A percentile compares a stretch with the other conserved stretches of the same genome.
Evolutionary conservation across 2,113 vertebrate species (phyloP).

Genomic region (Pristiophorus japonicus): DNA sequence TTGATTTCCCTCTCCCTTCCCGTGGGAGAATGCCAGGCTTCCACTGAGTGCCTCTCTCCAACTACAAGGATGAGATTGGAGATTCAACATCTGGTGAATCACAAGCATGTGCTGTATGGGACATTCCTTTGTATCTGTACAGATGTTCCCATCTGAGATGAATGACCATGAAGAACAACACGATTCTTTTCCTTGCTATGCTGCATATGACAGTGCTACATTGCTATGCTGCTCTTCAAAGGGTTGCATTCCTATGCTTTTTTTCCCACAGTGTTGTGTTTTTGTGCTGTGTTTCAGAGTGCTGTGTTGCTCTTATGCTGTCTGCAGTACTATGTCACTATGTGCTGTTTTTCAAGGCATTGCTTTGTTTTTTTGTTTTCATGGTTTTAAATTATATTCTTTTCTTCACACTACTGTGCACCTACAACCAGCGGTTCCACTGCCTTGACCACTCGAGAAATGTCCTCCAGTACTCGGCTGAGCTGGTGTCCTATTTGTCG

Average conservation of each 20-base stretch:
- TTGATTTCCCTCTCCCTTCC: not conserved
- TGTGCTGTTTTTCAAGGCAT: not conserved
- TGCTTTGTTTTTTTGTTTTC: not conserved
- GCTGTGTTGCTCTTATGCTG: not conserved
- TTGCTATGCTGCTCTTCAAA: not conserved
- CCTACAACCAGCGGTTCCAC: too few relatives aligned
- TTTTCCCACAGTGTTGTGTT: not conserved
- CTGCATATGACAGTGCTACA: not conserved
- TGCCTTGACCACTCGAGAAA: too few relatives aligned
- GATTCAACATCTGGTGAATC: slow-evolving; percentile 18
- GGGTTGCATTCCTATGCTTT: not conserved
- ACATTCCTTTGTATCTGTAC: not conserved
- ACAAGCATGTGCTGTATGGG: slow-evolving; percentile 5
- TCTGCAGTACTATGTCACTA: not conserved
- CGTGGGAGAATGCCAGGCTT: not conserved
- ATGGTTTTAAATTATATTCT: not conserved
- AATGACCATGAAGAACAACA: slow-evolving; percentile 30
- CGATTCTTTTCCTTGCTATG: not conserved
- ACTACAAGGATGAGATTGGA: not conserved
- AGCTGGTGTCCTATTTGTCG: too few relatives aligned
- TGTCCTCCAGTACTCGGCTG: too few relatives aligned
- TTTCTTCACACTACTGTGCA: not conserved
- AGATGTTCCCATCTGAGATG: slow-evolving; percentile 31
- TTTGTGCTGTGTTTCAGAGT: not conserved
- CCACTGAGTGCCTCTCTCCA: not conserved